Base-by-base conservation (phyloP, 2,113 vertebrate genomes). In the Fregetta grallaria region DNA sequence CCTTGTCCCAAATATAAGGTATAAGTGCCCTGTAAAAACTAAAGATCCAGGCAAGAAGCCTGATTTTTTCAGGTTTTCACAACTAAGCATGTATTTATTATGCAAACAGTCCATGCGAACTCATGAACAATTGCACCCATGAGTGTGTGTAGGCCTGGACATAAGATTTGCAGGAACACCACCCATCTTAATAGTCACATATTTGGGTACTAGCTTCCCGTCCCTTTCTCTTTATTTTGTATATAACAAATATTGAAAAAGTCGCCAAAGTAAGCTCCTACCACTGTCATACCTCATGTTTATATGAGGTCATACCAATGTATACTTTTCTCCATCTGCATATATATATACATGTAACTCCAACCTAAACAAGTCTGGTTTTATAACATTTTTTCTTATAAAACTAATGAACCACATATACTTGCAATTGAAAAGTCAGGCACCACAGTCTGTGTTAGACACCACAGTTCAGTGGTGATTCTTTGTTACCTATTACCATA, bases 21-120 rank as follows among this genome's bases (percentile, higher is more conserved):
- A 3, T 3, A 59, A 72, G 12, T 1, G 2, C 11, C 16, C 47
- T 42, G 7, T 12, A 62, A 62, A 45, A 63, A 10, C 8, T 32
- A 15, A 26, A 42, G 8, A 76, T 40, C 10, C 58, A 47, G 26
- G 19, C 8, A 6, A 55, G 21, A 86, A 30, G 18, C 6, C n/a
- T 15, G 6, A 26, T 45, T 45, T 25, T 42, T 59, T 30, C 32
- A 67, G 27, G 9, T 62, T 76, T 61, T 50, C n/a, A 50, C n/a
- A 76, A 15, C 13, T 8, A 55, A 3, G 22, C 8, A 19, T 6
- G 1, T 19, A 23, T 62, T 76, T 40, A 10, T 27, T 32, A 56
- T 3, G 3, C 32, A 77, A 62, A 44, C 0, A 1, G 13, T 30
- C 44, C 61, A 15, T 2, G 15, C 3, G 1, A 78, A 30, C 23